These are phyloP conservation scores for Pteruthius melanotis DNA, from an alignment of 2,113 vertebrate genomes.

Conservation along the genomic window DNA sequence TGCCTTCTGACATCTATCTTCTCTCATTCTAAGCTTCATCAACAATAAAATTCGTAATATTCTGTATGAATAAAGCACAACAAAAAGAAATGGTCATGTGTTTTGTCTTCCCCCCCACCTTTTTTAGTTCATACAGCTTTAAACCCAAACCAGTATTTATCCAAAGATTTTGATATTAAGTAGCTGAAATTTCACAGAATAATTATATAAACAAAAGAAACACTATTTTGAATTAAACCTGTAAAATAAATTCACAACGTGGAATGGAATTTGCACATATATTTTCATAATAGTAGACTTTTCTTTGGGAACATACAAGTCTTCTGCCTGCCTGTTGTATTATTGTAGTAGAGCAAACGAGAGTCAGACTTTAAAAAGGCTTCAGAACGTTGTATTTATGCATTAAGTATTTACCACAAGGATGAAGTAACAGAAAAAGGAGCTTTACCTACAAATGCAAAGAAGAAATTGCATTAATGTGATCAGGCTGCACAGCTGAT, in stretches of 20 bases:
- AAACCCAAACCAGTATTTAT: not conserved
- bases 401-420: not conserved
- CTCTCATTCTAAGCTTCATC: not conserved
- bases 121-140: not conserved
- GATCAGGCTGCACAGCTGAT: not conserved
- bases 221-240: not conserved
- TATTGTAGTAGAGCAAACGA: not conserved
- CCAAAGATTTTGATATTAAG: not conserved
- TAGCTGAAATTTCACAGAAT: not conserved
- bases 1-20: conserved; percentile 24
- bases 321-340: not conserved
- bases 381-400: not conserved
- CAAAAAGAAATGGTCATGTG: not conserved
- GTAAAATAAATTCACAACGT: not conserved
- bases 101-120: not conserved
- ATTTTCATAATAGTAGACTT: not conserved
- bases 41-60: not conserved
- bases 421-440: not conserved
- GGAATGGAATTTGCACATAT: not conserved
- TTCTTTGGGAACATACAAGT: not conserved
- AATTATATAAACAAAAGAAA: conserved; percentile 5
- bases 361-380: not conserved
- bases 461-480: not conserved
- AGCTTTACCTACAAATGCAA: not conserved
- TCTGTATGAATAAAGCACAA: not conserved